Conservation (phyloP, 2,113 vertebrate genomes). For the Zosterops japonicus region DNA sequence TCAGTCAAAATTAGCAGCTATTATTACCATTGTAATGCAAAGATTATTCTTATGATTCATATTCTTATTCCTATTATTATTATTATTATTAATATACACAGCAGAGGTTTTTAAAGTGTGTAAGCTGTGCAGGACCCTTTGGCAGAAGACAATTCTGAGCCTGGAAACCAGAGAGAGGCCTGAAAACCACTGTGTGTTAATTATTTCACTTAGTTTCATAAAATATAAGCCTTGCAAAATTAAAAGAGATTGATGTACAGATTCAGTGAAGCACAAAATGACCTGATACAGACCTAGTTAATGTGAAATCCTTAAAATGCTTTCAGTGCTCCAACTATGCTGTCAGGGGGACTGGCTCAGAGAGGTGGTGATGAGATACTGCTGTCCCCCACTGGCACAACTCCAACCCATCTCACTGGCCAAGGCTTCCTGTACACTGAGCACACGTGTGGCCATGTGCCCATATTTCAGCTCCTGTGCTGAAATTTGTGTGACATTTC, state of each 20-base stretch:
- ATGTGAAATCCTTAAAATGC: conserved; percentile 44
- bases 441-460: not conserved
- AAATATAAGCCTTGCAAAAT: not conserved
- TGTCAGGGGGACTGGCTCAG: not conserved
- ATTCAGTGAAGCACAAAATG: conserved; percentile 47
- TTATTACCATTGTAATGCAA: not conserved
- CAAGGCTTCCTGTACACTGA: conserved; percentile 2
- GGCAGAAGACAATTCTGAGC: not conserved
- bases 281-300: not conserved
- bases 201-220: not conserved
- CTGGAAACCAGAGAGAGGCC: not conserved
- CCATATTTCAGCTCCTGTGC: not conserved
- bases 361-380: not conserved
- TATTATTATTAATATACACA: not conserved
- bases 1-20: not conserved
- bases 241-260: conserved; percentile 39
- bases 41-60: not conserved
- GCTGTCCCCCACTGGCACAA: not conserved
- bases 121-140: not conserved
- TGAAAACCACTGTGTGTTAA: not conserved
- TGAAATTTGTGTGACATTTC: no score
- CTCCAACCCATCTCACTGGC: not conserved
- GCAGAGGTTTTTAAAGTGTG: not conserved
- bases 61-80: not conserved
- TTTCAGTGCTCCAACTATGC: not conserved